Percentiles rank a stretch among this genome's conserved stretches.
These are phyloP conservation scores for Tenthredo distinguenda DNA, from an alignment of 2,888 invertebrate species.

Conservation along the genomic window DNA sequence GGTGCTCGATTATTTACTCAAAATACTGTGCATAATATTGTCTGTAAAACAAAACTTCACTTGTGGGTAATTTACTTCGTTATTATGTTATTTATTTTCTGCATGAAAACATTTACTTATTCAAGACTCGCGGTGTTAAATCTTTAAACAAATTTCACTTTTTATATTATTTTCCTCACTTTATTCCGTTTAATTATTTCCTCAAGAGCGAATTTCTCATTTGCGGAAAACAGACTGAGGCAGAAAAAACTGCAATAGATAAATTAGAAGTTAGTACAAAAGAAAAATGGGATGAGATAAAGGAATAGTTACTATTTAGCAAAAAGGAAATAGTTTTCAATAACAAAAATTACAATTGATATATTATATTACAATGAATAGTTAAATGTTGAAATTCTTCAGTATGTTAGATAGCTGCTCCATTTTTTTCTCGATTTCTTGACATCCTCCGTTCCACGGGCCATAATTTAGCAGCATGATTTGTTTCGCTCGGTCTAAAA, in stretches of 20 bases:
- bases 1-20: neutral
- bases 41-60: neutral
- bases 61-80: neutral
- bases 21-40: neutral
- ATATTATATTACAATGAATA: constrained; percentile 30
- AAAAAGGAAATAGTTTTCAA: constrained; percentile 10
- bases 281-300: neutral
- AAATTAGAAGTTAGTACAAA: neutral
- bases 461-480: constrained; percentile 81
- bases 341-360: constrained; percentile 1
- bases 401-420: constrained; percentile 75
- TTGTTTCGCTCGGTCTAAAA: constrained; percentile 79
- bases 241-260: neutral
- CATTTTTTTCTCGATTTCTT: constrained; percentile 78
- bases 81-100: neutral
- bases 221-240: neutral
- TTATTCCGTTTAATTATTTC: neutral
- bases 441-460: constrained; percentile 79
- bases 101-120: neutral
- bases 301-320: neutral
- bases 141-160: neutral
- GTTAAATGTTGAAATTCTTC: constrained; percentile 53
- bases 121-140: neutral
- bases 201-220: neutral
- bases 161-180: neutral